Percentiles rank a stretch among this genome's conserved stretches.
phyloP scores from a whole-genome alignment of 2,113 vertebrate species.

The Forbesichthys agassizii region DNA sequence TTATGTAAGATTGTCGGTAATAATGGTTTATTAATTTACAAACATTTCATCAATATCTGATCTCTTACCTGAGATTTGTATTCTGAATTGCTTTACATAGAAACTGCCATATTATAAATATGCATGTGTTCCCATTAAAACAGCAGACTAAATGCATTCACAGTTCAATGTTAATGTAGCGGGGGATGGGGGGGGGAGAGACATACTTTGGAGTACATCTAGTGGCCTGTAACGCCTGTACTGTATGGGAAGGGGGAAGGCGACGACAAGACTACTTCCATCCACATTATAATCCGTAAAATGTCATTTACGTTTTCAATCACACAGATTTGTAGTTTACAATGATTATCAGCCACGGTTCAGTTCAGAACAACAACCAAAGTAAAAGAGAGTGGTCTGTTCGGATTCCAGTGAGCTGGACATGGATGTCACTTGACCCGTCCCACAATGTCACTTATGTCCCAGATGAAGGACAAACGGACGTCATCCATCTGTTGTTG shows the following conservation, averaged over 20 bases:
- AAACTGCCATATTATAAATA: background rate
- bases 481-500: constrained; percentile 55
- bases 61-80: background rate
- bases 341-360: too few relatives aligned
- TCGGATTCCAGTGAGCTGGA: background rate
- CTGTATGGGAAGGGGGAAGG: too few relatives aligned
- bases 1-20: background rate
- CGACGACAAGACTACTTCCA: too few relatives aligned
- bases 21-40: background rate
- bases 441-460: constrained; percentile 39
- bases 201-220: too few relatives aligned
- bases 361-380: background rate
- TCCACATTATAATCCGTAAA: too few relatives aligned
- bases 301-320: too few relatives aligned
- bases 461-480: constrained; percentile 60
- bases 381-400: background rate
- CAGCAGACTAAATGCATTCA: too few relatives aligned
- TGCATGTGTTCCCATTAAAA: too few relatives aligned
- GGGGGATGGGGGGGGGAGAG: too few relatives aligned
- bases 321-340: too few relatives aligned
- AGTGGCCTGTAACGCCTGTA: too few relatives aligned
- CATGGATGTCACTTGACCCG: background rate
- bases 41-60: background rate
- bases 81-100: background rate
- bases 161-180: background rate